Base-by-base conservation (phyloP, 2,113 vertebrate genomes). In the Redunca redunca region DNA sequence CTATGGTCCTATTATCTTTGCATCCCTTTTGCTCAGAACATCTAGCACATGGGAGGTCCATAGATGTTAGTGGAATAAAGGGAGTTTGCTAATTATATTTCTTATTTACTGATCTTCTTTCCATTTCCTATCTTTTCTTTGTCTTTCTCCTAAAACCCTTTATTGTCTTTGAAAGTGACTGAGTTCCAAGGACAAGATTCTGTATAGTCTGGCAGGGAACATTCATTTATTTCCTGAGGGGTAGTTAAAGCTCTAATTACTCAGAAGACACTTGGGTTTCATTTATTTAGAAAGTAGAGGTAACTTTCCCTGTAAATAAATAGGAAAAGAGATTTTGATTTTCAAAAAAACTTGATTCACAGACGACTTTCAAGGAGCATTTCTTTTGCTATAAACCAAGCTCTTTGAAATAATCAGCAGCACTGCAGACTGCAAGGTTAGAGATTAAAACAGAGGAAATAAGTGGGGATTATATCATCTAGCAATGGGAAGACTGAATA, bases 201-300 rank as follows among this genome's bases (percentile, higher is more conserved):
- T 48, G 3, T 71, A 40, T 12, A 52, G 21, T 67, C 86, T 30
- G 36, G 30, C 48, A 33, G 77, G 26, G 30, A 95, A 87, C 7
- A 67, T 52, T 48, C 62, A 36, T 92, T 83, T 95, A 82, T 92
- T 90, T 96, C 58, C 82, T 19, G 36, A 96, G 57, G 77, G 81
- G 17, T 36, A 55, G 64, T 40, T 92, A 71, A 78, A 93, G 62
- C 33, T 94, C 82, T 80, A 64, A 94, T 94, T 50, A 97, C 43
- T 21, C 17, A 82, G 96, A 92, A 64, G 52, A 85, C 43, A 84
- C 87, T 62, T 90, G 83, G 14, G n/a, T 74, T 89, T 92, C 36
- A 48, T 97, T 77, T 96, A 78, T 77, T 96, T 85, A 96, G 57
- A 93, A 92, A 88, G 71, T 67, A 36, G n/a, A 93, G 17, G 36